phyloP scores from a whole-genome alignment of 2,888 invertebrate genomes.

The Dynastes grantii region DNA sequence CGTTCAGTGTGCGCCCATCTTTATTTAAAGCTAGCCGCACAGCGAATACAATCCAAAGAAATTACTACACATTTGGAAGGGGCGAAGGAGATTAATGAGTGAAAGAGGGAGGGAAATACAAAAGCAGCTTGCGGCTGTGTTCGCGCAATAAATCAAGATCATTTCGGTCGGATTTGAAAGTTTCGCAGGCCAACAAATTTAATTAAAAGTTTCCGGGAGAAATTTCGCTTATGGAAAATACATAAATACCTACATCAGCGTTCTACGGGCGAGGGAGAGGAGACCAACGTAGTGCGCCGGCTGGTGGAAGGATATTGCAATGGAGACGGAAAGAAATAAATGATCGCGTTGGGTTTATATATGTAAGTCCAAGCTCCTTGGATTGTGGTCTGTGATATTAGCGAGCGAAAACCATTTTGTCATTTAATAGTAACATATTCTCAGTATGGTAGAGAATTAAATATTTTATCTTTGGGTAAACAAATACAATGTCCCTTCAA shows the following conservation, averaged over 20 bases:
- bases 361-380: too few species aligned
- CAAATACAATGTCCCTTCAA: too few species aligned
- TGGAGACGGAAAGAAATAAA: neutral
- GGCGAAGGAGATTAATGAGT: too few species aligned
- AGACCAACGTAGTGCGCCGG: neutral
- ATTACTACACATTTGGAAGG: too few species aligned
- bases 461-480: too few species aligned
- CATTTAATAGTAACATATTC: too few species aligned
- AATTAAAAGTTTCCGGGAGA: conserved; percentile 36
- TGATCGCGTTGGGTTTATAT: neutral
- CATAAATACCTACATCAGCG: conserved; percentile 21
- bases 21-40: too few species aligned
- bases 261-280: neutral
- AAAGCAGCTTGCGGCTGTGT: conserved; percentile 33
- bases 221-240: conserved; percentile 37
- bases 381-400: too few species aligned
- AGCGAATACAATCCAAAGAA: too few species aligned
- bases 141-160: conserved; percentile 45
- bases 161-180: conserved; percentile 43
- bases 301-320: neutral
- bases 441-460: too few species aligned
- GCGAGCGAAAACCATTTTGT: too few species aligned
- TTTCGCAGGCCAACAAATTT: conserved; percentile 26
- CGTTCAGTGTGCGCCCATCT: too few species aligned
- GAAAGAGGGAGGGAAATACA: neutral